These are phyloP conservation scores for Ceraclea dissimilis DNA, from an alignment of 2,888 invertebrate genomes.

Conservation along the genomic window DNA sequence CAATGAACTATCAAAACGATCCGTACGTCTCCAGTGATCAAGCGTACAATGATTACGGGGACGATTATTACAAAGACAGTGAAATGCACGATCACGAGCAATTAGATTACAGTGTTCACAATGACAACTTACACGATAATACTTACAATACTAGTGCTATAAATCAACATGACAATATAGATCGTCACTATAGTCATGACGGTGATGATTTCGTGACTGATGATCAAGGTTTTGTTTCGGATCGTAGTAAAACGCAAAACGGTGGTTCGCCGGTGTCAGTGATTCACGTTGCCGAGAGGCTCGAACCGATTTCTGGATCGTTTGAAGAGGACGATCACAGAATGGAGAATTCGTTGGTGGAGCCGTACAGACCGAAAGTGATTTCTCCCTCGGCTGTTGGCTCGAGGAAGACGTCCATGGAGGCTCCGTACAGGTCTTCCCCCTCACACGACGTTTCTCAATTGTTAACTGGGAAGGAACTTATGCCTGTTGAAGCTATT, in stretches of 20 bases:
- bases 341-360: conserved; percentile 44
- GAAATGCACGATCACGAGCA: conserved; percentile 13
- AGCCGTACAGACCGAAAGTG: conserved; percentile 43
- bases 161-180: conserved; percentile 34
- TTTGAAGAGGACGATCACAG: conserved; percentile 28
- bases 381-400: conserved; percentile 27
- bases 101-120: conserved; percentile 35
- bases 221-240: conserved; percentile 26
- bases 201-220: conserved; percentile 39
- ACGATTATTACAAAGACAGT: conserved; percentile 19
- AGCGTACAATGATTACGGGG: conserved; percentile 5
- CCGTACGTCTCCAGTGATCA: conserved; percentile 17
- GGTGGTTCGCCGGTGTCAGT: conserved; percentile 41
- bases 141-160: conserved; percentile 22
- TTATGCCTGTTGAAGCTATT: conserved; percentile 15
- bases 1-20: conserved; percentile 15
- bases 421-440: conserved; percentile 32
- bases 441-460: conserved; percentile 39
- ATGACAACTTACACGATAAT: conserved; percentile 42
- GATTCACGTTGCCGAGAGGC: conserved; percentile 35
- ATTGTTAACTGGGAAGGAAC: conserved; percentile 12
- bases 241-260: conserved; percentile 32
- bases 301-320: conserved; percentile 27
- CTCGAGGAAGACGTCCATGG: conserved; percentile 26
- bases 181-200: conserved; percentile 27